These are phyloP conservation scores for Camponotus vicinus DNA, from an alignment of 1,140 invertebrate genomes.

Conservation along the genomic window DNA sequence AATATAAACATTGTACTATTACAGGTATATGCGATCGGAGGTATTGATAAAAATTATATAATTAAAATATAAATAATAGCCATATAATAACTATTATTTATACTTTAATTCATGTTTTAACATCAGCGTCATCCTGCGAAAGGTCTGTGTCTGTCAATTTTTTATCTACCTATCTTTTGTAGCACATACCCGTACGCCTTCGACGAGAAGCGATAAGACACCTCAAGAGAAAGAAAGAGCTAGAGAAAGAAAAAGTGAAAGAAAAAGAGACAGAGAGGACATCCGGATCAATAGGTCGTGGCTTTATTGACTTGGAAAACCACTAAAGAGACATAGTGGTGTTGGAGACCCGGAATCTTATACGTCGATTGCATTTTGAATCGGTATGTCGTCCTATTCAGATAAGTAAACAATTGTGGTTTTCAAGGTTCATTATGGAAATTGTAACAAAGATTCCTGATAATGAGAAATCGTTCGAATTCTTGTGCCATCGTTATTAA, in stretches of 20 bases:
- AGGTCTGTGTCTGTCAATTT: slow-evolving; percentile 50
- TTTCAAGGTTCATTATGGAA: slow-evolving; percentile 15
- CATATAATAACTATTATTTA: neutral
- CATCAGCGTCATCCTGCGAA: slow-evolving; percentile 9
- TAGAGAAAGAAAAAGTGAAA: neutral
- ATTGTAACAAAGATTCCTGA: neutral
- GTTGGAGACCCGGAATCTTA: neutral
- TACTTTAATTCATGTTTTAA: slow-evolving; percentile 15
- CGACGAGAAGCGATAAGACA: slow-evolving; percentile 30
- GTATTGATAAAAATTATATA: slow-evolving; percentile 46
- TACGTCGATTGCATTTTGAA: neutral
- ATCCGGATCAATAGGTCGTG: slow-evolving; percentile 68
- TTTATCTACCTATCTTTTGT: slow-evolving; percentile 34
- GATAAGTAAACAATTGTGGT: neutral
- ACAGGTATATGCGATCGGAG: slow-evolving; percentile 18
- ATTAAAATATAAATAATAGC: neutral
- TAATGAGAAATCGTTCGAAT: slow-evolving; percentile 18
- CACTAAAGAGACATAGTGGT: slow-evolving; percentile 59
- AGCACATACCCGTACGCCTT: slow-evolving; percentile 35
- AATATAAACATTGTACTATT: neutral
- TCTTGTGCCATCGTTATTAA: neutral
- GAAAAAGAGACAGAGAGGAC: slow-evolving; percentile 23
- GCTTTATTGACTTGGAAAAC: slow-evolving; percentile 70
- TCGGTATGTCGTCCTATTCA: neutral
- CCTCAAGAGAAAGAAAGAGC: slow-evolving; percentile 9